Evolutionary conservation across 2,888 invertebrate genomes (phyloP).

Genomic region (Matsumyia berberina): DNA sequence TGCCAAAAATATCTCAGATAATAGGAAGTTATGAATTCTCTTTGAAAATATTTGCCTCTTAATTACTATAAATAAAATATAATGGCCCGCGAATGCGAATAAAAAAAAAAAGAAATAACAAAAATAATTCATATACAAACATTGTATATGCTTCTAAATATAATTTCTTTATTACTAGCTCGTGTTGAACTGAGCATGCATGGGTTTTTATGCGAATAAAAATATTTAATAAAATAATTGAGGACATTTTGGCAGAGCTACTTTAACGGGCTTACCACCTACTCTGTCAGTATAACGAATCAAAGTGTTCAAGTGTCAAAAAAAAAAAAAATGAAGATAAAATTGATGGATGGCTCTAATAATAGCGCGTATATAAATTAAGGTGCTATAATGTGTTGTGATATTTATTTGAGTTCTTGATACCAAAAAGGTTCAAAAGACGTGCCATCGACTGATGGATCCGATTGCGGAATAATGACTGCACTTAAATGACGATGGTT

Average conservation of each 20-base stretch:
- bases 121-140: background rate
- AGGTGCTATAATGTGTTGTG: background rate
- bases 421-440: background rate
- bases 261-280: background rate
- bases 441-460: conserved; percentile 13
- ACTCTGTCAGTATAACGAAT: background rate
- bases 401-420: conserved; percentile 20
- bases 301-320: conserved; percentile 1
- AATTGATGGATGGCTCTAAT: conserved; percentile 25
- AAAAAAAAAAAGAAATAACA: background rate
- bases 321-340: conserved; percentile 1
- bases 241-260: background rate
- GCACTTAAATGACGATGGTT: background rate
- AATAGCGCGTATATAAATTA: no score
- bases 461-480: background rate
- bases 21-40: conserved; percentile 20
- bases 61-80: conserved; percentile 25
- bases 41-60: conserved; percentile 20
- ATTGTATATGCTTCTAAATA: background rate
- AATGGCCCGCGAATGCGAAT: background rate
- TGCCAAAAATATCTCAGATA: conserved; percentile 28
- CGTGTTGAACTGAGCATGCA: conserved; percentile 20
- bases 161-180: conserved; percentile 23
- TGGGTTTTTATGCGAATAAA: background rate
- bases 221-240: background rate